A percentile compares a stretch with the other conserved stretches of the same genome.
Evolutionary conservation across 2,797 vertebrate genomes (phyloP).

Genomic region (Phylloscopus collybita): DNA sequence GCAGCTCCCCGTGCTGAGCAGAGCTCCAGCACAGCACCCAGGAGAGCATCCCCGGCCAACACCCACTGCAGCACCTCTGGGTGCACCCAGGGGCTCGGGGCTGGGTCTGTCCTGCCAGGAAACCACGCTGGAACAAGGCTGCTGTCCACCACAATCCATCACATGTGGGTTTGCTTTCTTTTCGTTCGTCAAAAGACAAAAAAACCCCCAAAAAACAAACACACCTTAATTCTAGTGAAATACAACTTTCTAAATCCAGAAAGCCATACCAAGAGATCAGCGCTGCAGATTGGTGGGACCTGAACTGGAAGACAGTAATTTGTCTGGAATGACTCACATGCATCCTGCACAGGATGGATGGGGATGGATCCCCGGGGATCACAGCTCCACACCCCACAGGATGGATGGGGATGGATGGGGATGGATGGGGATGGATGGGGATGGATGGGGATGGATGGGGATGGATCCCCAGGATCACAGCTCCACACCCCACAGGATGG

Average conservation of each 20-base stretch:
- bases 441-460: too few relatives aligned
- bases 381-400: too few relatives aligned
- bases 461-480: too few relatives aligned
- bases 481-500: too few relatives aligned
- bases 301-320: neutral
- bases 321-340: neutral
- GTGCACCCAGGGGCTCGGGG: neutral
- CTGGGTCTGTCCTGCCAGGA: neutral
- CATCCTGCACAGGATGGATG: too few relatives aligned
- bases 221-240: neutral
- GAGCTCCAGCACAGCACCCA: rapidly evolving
- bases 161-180: neutral
- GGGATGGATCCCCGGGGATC: too few relatives aligned
- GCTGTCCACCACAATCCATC: rapidly evolving
- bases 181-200: neutral
- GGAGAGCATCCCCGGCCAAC: neutral
- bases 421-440: too few relatives aligned
- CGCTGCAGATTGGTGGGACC: neutral
- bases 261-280: neutral
- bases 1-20: too few relatives aligned
- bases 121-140: rapidly evolving
- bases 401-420: too few relatives aligned
- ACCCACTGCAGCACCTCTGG: neutral
- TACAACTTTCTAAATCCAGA: neutral
- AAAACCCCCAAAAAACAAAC: neutral